Conservation (phyloP, 1,140 invertebrate species). For the Euwallacea fornicatus region DNA sequence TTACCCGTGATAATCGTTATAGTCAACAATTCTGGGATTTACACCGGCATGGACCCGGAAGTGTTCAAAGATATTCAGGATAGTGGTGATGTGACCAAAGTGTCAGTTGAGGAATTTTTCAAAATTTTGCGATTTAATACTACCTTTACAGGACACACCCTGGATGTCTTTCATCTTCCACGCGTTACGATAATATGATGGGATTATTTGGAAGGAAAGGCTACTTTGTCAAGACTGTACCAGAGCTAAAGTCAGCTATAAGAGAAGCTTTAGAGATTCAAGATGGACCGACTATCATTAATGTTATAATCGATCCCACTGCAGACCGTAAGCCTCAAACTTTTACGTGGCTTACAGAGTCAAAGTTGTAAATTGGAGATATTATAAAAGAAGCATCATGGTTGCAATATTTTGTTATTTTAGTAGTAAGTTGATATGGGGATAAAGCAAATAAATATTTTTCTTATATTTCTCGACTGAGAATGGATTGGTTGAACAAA, state of each 20-base stretch:
- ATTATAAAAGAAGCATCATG: neutral
- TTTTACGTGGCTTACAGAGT: slow-evolving; percentile 89
- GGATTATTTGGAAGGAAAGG: slow-evolving; percentile 81
- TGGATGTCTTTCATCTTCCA: slow-evolving; percentile 71
- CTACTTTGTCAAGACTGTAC: slow-evolving; percentile 74
- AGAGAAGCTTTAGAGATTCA: slow-evolving; percentile 65
- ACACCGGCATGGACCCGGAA: slow-evolving; percentile 79
- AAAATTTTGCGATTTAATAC: slow-evolving; percentile 11
- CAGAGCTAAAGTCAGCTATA: slow-evolving; percentile 73
- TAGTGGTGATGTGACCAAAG: slow-evolving; percentile 64
- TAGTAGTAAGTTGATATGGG: neutral
- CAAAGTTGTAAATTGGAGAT: slow-evolving; percentile 67
- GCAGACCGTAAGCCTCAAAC: slow-evolving; percentile 89
- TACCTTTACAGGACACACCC: slow-evolving; percentile 74
- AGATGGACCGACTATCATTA: slow-evolving; percentile 83
- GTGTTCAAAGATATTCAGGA: slow-evolving; percentile 70
- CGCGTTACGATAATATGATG: slow-evolving; percentile 89
- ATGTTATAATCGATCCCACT: slow-evolving; percentile 85
- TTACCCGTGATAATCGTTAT: slow-evolving; percentile 89
- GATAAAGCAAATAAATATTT: no score
- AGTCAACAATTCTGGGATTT: slow-evolving; percentile 96
- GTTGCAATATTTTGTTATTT: neutral
- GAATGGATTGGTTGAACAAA: no score
- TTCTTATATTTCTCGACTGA: no score
- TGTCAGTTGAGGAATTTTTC: slow-evolving; percentile 56